Percentiles rank a stretch among this genome's conserved stretches.
Conservation (phyloP, 2,113 vertebrate genomes). For the Nansenia antarctica region DNA sequence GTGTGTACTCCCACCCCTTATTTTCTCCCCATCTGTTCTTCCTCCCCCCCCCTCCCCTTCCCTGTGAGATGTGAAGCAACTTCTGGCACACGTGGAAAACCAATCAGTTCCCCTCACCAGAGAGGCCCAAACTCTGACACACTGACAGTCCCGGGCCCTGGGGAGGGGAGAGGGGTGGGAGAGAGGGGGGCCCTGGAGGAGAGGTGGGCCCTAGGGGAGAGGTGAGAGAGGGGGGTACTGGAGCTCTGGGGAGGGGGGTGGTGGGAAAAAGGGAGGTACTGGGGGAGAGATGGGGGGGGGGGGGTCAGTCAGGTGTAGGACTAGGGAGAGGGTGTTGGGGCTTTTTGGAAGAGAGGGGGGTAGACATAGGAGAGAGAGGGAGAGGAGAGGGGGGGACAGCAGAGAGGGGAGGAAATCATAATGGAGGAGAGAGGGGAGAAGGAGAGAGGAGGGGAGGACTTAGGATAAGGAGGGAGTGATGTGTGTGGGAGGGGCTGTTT, state of each 20-base stretch:
- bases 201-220: neutral
- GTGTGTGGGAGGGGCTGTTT: neutral
- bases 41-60: neutral
- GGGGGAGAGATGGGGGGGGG: neutral
- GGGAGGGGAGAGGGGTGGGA: neutral
- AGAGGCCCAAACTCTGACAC: conserved; percentile 29
- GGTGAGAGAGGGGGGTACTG: conserved; percentile 2
- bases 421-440: conserved; percentile 26
- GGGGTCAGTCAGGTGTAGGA: neutral
- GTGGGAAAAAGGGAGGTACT: conserved; percentile 29
- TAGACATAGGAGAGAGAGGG: conserved; percentile 4
- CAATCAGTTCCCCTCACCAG: conserved; percentile 31
- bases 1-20: no score
- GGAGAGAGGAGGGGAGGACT: conserved; percentile 8
- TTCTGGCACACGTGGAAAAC: conserved; percentile 56
- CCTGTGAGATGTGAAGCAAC: conserved; percentile 21
- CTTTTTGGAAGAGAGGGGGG: neutral
- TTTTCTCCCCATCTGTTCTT: neutral
- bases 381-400: conserved; percentile 25
- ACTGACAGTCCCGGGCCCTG: conserved; percentile 13
- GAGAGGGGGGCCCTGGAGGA: no score
- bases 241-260: neutral
- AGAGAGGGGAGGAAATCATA: neutral
- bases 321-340: conserved; percentile 10
- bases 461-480: neutral